A percentile compares a stretch with the other conserved stretches of the same genome.
These are phyloP conservation scores for Tinamus guttatus DNA, from an alignment of 2,113 vertebrate genomes.

Conservation along the genomic window DNA sequence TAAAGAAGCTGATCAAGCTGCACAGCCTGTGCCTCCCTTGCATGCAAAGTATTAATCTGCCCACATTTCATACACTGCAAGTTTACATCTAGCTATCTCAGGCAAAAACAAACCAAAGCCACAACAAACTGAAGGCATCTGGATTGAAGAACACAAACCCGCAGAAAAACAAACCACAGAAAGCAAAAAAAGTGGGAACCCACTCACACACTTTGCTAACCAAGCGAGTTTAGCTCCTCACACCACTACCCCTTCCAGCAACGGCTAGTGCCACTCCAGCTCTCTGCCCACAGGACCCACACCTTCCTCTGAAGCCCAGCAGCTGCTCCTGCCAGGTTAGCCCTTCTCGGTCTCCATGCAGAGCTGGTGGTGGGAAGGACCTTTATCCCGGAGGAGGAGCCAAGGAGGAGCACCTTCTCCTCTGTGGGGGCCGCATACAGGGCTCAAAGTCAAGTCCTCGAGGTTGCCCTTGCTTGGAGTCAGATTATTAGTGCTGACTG, in stretches of 20 bases:
- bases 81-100: background rate
- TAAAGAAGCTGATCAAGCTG: background rate
- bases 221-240: background rate
- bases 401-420: background rate
- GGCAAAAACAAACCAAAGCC: background rate
- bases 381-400: background rate
- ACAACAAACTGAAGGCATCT: background rate
- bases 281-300: background rate
- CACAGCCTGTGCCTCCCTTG: accelerated
- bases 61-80: background rate
- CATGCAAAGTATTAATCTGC: background rate
- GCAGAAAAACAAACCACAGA: background rate
- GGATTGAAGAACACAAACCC: background rate
- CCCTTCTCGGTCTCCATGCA: background rate
- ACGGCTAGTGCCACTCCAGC: background rate
- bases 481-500: background rate
- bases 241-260: background rate
- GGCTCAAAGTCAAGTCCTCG: background rate
- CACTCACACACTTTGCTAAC: too few relatives aligned
- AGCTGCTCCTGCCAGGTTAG: background rate
- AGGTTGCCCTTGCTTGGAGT: background rate
- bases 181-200: background rate
- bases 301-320: background rate
- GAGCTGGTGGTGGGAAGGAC: background rate
- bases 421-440: background rate